Base-by-base conservation (phyloP, 2,113 vertebrate genomes). In the Hylia prasina region DNA sequence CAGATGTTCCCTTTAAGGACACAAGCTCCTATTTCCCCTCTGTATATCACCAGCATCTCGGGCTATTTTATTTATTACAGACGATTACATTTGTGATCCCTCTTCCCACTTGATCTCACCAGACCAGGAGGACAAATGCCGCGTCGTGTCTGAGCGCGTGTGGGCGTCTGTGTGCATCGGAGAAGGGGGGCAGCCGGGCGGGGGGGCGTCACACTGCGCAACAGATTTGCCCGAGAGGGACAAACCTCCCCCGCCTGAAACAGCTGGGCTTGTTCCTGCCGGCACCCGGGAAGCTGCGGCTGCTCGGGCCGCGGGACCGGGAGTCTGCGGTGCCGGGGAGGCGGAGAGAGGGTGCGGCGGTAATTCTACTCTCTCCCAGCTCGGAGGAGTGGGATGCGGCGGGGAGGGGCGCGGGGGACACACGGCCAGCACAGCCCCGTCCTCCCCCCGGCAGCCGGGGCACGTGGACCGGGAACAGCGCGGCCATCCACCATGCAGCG, bases 51-150 rank as follows among this genome's bases (percentile, higher is more conserved):
- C 90, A 61, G n/a, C 57, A 84, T 90, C 83, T 84, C 54, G 33
- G 90, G 89, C 94, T 93, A 87, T 97, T 95, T 96, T 97, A 97
- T 96, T 97, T 97, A 96, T 97, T 93, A 91, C 94, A 95, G 95
- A 79, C 90, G 91, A 96, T 97, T 96, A 94, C 95, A 95, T 95
- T 96, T 81, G 87, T 48, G 91, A 95, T 97, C 93, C 96, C 71
- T 78, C 93, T 97, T 90, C 96, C 96, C 93, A 42, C 80, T 60
- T 91, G 95, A 96, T 94, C 96, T 83, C 94, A 10, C 33, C 81
- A 51, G 72, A 91, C 87, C 91, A 73, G 66, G 66, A 90, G 80
- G 84, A 95, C 93, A 93, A 95, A 94, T 20, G 65, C 82, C 51
- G 45, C 11, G 64, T 45, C 65, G 83, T 28, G 64, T 44, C 88